Evolutionary conservation across 1,140 invertebrate genomes (phyloP), one percentile per base, ranked within the genome.

Genomic region (Aricia agestis): DNA sequence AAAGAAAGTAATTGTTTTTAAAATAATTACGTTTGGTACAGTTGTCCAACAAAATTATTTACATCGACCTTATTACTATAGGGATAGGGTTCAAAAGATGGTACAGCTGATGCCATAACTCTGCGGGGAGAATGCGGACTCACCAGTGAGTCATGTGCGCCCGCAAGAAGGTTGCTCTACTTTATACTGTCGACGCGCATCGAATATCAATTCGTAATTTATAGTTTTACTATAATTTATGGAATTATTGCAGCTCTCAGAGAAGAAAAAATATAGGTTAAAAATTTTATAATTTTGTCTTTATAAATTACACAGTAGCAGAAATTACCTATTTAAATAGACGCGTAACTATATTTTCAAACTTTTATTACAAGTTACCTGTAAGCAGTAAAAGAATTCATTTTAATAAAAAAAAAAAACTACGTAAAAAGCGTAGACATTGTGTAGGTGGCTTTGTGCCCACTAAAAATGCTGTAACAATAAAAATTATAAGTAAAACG

Each of bases 101-200:
- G 36, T 36, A 52, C 68, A 74, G 65, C 65, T 69, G 68, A 67
- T 57, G 66, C 65, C 57, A 74, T 77, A 77, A 77, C 72, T 77
- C 67, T 77, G 69, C 31, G 74, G 73, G 74, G 76, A 78, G 77
- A 74, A 66, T 69, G 63, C 69, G 70, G 67, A 76, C 69, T 74
- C 77, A 77, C 76, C 78, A 72, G 74, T 77, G 79, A 76, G 68
- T 79, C 77, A 76, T 78, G 78, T 42, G 68, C 52, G 76, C 69
- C 67, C 72, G 76, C 74, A 67, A 75, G 77, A 76, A 81, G 75
- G 72, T 71, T 80, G 75, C 76, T 78, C 77, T 73, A 81, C 77
- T 77, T 78, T 74, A 76, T 75, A 65, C 74, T 76, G 69, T 77
- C 57, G 70, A 75, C 68, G 76, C 70, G 73, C 58, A 66, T 58